Base-by-base conservation (phyloP, 2,888 invertebrate species). In the Tinea semifulvella region DNA sequence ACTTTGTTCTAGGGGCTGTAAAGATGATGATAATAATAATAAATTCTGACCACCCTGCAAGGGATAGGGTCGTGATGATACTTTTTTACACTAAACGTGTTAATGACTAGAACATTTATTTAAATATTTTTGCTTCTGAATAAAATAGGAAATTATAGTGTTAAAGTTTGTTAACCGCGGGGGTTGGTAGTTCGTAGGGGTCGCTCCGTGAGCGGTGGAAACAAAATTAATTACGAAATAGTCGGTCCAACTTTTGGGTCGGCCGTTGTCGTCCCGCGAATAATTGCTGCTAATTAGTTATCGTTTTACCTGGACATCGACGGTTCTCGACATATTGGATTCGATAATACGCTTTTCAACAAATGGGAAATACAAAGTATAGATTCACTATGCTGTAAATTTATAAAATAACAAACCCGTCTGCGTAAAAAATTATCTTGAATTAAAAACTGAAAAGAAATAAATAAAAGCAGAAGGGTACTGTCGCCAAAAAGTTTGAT, bases 261-360 rank as follows among this genome's bases (percentile, higher is more conserved):
- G 60, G 56, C 58, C 61, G 62, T 65, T 59, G 65, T 61, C 67
- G 61, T 56, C 60, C 63, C 64, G 56, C 62, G 65, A 65, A 67
- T 75, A 74, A 75, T 71, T 73, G 75, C 67, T 67, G 68, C 67
- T 75, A 75, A 75, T 74, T 71, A 73, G 71, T 73, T 72, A 69
- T 60, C 62, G 60, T 40, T 61, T 64, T 60, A 69, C 67, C 68
- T 68, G 66, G 22, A 40, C 40, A 17, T 22, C 14, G 22, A 14
- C 13, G 6, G 13, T 31, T 31, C 31, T 31, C 31, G n/a, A 13
- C 13, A 13, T 31, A 31, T 31, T n/a, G n/a, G n/a, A n/a, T n/a
- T 14, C 13, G n/a, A 26, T 26, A 26, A 13, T 14, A 31, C 13
- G 31, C 13, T 11, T 6, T 31, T n/a, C 31, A 7, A n/a, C 3